A percentile compares a stretch with the other conserved stretches of the same genome.
Evolutionary conservation across 1,140 invertebrate genomes (phyloP).

Genomic region (Notospermus geniculatus): DNA sequence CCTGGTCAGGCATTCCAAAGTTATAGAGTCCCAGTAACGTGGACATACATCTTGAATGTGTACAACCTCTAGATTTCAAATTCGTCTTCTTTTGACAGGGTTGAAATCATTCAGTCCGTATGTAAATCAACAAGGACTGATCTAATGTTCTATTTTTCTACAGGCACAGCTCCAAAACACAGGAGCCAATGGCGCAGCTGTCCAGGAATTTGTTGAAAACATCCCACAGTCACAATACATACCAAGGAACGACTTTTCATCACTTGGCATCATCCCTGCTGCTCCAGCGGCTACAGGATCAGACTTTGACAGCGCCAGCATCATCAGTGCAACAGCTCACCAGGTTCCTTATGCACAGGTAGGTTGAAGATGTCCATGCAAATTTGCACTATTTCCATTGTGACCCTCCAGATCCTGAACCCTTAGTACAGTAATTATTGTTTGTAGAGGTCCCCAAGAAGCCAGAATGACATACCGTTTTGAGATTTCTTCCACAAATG

Average conservation of each 20-base stretch:
- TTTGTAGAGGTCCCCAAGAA: too few species aligned
- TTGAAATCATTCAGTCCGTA: not conserved
- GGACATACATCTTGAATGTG: too few species aligned
- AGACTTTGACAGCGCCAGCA: slow-evolving; percentile 44
- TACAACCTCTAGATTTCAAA: not conserved
- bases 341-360: slow-evolving; percentile 49
- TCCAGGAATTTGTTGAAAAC: slow-evolving; percentile 38
- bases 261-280: slow-evolving; percentile 37
- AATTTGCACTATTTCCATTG: too few species aligned
- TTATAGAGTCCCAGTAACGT: too few species aligned
- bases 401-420: too few species aligned
- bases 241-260: slow-evolving; percentile 48
- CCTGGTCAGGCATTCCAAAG: too few species aligned
- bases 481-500: too few species aligned
- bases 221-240: slow-evolving; percentile 29
- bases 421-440: too few species aligned
- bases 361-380: too few species aligned
- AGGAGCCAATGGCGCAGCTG: slow-evolving; percentile 37
- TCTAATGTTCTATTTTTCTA: slow-evolving; percentile 12
- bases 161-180: slow-evolving; percentile 25
- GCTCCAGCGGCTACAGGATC: slow-evolving; percentile 19
- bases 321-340: slow-evolving; percentile 47
- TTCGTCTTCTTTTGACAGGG: not conserved
- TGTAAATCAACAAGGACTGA: not conserved
- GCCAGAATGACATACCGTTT: too few species aligned